These are phyloP conservation scores for Micromesistius poutassou DNA, from an alignment of 2,797 vertebrate genomes.

Conservation along the genomic window DNA sequence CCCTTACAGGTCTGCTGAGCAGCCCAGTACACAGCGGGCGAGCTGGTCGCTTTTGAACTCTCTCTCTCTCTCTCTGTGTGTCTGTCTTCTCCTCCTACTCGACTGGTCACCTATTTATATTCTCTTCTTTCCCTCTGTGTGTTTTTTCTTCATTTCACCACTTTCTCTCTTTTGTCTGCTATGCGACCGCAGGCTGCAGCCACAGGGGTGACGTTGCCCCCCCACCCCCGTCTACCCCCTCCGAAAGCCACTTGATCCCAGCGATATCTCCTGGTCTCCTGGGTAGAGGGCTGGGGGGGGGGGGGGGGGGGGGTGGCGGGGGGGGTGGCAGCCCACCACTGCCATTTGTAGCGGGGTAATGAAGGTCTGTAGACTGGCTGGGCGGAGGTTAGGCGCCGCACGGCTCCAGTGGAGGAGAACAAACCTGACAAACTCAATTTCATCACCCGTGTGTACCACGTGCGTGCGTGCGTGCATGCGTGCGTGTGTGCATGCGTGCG, in stretches of 20 bases:
- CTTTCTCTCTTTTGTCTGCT: slow-evolving; percentile 7
- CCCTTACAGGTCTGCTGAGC: slow-evolving; percentile 37
- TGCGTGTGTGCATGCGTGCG: too few species aligned
- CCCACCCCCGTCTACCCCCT: slow-evolving; percentile 21
- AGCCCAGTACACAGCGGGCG: too few species aligned
- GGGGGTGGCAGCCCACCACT: slow-evolving; percentile 20
- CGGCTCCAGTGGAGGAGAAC: slow-evolving; percentile 47
- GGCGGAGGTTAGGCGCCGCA: slow-evolving; percentile 44
- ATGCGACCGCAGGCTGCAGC: slow-evolving; percentile 31
- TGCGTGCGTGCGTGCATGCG: not conserved
- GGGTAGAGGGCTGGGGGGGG: slow-evolving; percentile 25
- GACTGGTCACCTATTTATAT: too few species aligned
- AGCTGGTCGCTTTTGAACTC: not conserved
- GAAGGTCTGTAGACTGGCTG: slow-evolving; percentile 58
- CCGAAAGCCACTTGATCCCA: slow-evolving; percentile 54
- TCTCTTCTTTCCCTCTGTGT: not conserved
- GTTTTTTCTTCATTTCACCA: not conserved
- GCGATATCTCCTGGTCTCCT: slow-evolving; percentile 34
- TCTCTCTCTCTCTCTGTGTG: slow-evolving; percentile 10
- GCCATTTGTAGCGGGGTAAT: slow-evolving; percentile 67
- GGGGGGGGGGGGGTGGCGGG: not conserved
- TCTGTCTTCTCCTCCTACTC: not conserved
- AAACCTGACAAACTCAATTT: slow-evolving; percentile 50
- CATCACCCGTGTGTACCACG: slow-evolving; percentile 17
- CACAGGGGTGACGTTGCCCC: slow-evolving; percentile 40